A percentile compares a stretch with the other conserved stretches of the same genome.
These are phyloP conservation scores for Caenorhabditis macrosperma DNA, from an alignment of 2,888 invertebrate species.

Conservation along the genomic window DNA sequence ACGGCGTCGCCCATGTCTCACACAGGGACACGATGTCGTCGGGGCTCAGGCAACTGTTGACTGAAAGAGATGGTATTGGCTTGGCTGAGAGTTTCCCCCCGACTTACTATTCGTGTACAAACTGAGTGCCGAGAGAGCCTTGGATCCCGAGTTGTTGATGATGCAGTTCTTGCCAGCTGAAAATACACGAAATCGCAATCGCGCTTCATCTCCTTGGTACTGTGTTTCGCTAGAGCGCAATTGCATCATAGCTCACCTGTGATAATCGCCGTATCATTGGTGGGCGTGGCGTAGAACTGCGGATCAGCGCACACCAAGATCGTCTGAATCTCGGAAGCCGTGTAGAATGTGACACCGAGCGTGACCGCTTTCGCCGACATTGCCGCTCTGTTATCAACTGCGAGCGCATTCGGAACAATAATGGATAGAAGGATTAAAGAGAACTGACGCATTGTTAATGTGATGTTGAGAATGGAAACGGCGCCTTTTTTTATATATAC, in stretches of 20 bases:
- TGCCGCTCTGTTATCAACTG: conserved; percentile 26
- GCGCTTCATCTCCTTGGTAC: no score
- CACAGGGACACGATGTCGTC: conserved; percentile 33
- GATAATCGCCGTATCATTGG: conserved; percentile 31
- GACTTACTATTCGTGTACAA: conserved; percentile 44
- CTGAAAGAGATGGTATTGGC: no score
- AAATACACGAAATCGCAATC: no score
- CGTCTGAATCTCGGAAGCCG: conserved; percentile 30
- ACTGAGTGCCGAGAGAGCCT: conserved; percentile 29
- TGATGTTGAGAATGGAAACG: background rate
- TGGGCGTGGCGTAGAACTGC: conserved; percentile 36
- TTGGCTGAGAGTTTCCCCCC: no score
- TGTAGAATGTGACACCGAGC: conserved; percentile 45
- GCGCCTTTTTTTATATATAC: background rate
- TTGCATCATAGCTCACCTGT: conserved; percentile 2
- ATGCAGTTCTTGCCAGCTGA: conserved; percentile 42
- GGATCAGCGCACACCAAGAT: conserved; percentile 33
- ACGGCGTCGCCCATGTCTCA: conserved; percentile 22
- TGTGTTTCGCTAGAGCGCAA: no score
- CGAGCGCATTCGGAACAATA: background rate
- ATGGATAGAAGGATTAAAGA: background rate
- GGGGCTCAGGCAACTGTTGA: conserved; percentile 50
- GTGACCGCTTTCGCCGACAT: conserved; percentile 31
- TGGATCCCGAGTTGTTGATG: conserved; percentile 49
- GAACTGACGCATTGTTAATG: background rate